Conservation (phyloP, 1,140 invertebrate species). For the Sinella curviseta region DNA sequence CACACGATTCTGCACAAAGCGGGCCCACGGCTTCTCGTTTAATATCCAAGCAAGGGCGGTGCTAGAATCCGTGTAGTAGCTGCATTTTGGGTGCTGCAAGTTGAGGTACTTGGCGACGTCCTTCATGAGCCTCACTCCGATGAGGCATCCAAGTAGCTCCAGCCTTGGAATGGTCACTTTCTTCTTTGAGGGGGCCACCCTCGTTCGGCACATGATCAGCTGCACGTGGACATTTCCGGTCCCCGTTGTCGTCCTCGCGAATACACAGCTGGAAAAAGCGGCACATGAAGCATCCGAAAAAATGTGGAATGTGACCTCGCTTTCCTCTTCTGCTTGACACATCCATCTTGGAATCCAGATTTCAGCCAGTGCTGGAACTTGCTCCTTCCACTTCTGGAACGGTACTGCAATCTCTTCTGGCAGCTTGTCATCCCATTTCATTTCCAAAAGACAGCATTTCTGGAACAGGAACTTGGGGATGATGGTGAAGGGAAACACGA, state of each 20-base stretch:
- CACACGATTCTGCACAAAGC: slow-evolving; percentile 55
- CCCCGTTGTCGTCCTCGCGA: background rate
- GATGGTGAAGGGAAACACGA: no score
- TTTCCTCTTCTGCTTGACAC: background rate
- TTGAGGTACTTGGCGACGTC: background rate
- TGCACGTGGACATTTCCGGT: background rate
- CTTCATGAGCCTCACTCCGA: background rate
- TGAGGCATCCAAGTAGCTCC: background rate
- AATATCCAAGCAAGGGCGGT: background rate
- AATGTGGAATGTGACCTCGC: background rate
- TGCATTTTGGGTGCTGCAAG: background rate
- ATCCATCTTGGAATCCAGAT: no score
- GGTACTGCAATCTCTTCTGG: no score
- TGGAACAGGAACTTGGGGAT: no score
- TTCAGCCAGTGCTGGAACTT: no score
- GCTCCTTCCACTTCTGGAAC: no score
- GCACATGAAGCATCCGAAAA: background rate
- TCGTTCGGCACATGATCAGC: background rate
- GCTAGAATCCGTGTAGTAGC: slow-evolving; percentile 11
- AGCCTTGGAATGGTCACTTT: background rate
- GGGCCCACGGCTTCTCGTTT: slow-evolving; percentile 47
- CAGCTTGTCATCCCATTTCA: no score
- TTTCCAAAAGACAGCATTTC: no score
- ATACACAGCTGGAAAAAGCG: background rate
- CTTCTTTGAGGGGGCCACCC: background rate